Evolutionary conservation across 2,888 invertebrate genomes (phyloP).

Genomic region (Monochamus alternatus): DNA sequence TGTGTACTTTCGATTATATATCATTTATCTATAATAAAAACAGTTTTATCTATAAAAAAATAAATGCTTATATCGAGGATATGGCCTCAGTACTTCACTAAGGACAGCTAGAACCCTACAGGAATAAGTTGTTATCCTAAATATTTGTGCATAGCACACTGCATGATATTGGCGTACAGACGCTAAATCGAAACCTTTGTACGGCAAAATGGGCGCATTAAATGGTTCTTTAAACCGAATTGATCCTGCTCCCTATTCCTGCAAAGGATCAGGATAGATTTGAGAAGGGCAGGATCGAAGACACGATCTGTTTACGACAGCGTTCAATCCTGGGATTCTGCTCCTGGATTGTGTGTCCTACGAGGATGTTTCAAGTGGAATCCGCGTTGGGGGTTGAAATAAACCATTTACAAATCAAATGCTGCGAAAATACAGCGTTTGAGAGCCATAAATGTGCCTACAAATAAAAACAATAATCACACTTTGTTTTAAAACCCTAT

Average conservation of each 20-base stretch:
- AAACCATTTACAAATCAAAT: neutral
- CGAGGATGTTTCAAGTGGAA: neutral
- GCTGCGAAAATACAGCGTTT: no score
- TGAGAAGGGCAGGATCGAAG: constrained; percentile 64
- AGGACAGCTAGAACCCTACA: no score
- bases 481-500: no score
- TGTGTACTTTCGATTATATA: no score
- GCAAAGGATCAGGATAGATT: constrained; percentile 62
- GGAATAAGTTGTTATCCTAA: neutral
- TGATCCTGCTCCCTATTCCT: constrained; percentile 60
- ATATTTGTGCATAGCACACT: neutral
- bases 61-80: no score
- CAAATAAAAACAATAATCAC: no score
- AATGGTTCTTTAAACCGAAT: constrained; percentile 64
- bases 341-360: constrained; percentile 52
- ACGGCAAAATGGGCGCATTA: constrained; percentile 49
- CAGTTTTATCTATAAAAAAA: no score
- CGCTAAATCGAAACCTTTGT: constrained; percentile 33
- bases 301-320: constrained; percentile 70
- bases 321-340: constrained; percentile 67
- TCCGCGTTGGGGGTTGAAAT: neutral
- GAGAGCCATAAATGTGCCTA: no score
- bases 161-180: constrained; percentile 12
- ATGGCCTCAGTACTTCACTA: no score
- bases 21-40: no score